Conservation (phyloP, 2,797 vertebrate species). For the Catamblyrhynchus diadema region DNA sequence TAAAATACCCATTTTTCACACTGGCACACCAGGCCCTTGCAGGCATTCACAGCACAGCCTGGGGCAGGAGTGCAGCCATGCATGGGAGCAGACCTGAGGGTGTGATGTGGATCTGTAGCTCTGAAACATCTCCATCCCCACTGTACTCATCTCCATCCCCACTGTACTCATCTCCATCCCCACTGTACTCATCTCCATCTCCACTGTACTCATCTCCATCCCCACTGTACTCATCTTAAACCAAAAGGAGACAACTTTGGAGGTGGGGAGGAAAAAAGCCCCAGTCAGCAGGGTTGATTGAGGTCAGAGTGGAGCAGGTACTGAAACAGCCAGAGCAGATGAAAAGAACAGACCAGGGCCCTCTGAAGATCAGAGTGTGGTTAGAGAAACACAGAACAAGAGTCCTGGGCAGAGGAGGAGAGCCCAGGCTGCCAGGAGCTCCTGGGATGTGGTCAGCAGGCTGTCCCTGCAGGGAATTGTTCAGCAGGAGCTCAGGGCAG, state of each 20-base stretch:
- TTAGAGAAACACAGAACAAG: background rate
- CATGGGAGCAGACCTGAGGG: background rate
- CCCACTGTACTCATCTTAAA: too few relatives aligned
- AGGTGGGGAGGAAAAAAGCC: accelerated
- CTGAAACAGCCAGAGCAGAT: background rate
- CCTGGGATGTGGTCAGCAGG: background rate
- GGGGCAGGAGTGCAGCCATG: background rate
- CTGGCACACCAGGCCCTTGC: accelerated
- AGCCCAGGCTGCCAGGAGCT: background rate
- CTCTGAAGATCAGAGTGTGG: background rate
- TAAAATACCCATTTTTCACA: too few relatives aligned
- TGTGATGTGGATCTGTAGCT: background rate
- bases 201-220: too few relatives aligned
- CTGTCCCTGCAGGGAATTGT: accelerated
- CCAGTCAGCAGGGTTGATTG: accelerated
- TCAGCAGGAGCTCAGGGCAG: background rate
- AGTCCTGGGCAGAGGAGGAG: background rate
- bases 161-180: background rate
- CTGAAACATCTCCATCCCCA: background rate
- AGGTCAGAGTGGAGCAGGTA: background rate
- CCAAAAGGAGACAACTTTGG: background rate
- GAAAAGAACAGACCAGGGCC: background rate
- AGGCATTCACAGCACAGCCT: accelerated
- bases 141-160: background rate
- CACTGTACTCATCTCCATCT: accelerated